Base-by-base conservation (phyloP, 2,113 vertebrate genomes). In the Limnothrissa miodon region DNA sequence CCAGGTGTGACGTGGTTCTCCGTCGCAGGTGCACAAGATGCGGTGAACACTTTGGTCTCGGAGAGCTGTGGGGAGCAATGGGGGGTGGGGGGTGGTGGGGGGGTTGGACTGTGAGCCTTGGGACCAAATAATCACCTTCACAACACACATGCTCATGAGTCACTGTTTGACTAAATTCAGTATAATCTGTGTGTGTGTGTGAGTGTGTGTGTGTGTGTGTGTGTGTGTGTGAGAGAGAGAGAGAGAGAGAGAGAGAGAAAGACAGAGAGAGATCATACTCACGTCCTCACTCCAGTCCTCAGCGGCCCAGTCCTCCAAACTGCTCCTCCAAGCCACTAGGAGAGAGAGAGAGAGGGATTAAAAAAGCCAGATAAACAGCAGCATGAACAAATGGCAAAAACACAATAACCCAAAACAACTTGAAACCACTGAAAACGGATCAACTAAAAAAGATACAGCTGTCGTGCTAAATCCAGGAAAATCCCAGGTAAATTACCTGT, bases 231-330 rank as follows among this genome's bases (percentile, higher is more conserved):
- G n/a, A n/a, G n/a, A n/a, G n/a, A n/a, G n/a, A n/a, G n/a, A n/a
- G n/a, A n/a, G n/a, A n/a, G n/a, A n/a, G n/a, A n/a, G n/a, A n/a
- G n/a, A n/a, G n/a, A n/a, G n/a, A n/a, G n/a, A n/a, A n/a, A n/a
- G n/a, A n/a, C n/a, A n/a, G n/a, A n/a, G n/a, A n/a, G 66, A 29
- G 33, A 13, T 29, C 29, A 15, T 11, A 92, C 91, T 95, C 91
- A 99, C 96, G 89, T 99, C 98, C 92, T 99, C 98, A 87, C 93
- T 97, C 98, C 98, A 99, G 79, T 99, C 98, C 89, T 99, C 98
- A 44, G 97, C 87, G 78, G 95, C 95, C 97, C 97, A 99, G 86
- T 98, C 98, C 79, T 99, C 97, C 84, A 97, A 85, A 78, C 96
- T 94, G 82, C 92, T 97, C 85, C 94, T 97, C 98, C 98, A 99